Conservation (phyloP, 2,113 vertebrate species). For the Lagopus muta region DNA sequence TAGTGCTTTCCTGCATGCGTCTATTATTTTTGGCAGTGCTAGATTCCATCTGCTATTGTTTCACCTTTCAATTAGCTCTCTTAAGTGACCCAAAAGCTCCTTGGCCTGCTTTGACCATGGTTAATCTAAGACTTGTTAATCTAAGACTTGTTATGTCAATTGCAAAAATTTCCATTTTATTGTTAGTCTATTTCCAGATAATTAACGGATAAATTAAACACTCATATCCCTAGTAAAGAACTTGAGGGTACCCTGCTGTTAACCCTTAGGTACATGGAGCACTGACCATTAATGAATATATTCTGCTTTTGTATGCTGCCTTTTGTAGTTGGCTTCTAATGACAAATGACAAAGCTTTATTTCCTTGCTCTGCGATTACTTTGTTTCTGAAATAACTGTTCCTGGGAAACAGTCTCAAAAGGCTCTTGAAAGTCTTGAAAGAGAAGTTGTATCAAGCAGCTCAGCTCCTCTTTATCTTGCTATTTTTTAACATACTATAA, state of each 20-base stretch:
- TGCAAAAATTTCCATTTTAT: conserved; percentile 9
- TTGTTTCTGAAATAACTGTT: background rate
- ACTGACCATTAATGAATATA: conserved; percentile 6
- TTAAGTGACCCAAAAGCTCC: background rate
- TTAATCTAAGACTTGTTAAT: conserved; percentile 9
- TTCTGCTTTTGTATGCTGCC: background rate
- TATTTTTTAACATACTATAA: background rate
- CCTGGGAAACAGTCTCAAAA: background rate
- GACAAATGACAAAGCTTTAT: background rate
- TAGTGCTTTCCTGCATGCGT: background rate
- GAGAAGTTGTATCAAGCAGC: background rate
- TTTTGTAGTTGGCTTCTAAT: background rate
- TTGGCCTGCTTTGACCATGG: conserved; percentile 11
- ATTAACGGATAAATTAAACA: conserved; percentile 30
- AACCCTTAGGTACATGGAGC: background rate
- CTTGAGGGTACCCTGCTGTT: background rate
- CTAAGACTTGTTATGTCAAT: background rate
- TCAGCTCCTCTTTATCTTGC: background rate
- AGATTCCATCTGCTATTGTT: conserved; percentile 8
- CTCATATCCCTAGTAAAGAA: background rate
- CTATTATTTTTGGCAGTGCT: conserved; percentile 8
- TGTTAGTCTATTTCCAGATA: background rate
- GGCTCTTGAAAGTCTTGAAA: background rate
- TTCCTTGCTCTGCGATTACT: background rate
- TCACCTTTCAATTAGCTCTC: background rate